Evolutionary conservation across 1,140 invertebrate genomes (phyloP).

Genomic region (Radopholus similis): DNA sequence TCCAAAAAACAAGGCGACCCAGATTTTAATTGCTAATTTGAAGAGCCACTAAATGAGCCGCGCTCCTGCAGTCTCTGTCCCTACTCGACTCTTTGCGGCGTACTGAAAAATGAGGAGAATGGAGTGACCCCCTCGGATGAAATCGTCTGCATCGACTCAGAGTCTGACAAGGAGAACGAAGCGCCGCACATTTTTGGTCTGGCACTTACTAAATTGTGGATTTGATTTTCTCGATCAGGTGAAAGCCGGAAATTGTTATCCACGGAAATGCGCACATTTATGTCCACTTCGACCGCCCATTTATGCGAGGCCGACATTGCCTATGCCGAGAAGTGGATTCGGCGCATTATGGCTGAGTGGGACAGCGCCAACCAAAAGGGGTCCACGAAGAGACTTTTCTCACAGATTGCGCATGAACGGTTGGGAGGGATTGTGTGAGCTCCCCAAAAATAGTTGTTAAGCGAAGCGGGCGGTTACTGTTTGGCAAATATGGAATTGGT

Average conservation of each 20-base stretch:
- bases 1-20: not conserved
- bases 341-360: conserved; percentile 10
- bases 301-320: conserved; percentile 7
- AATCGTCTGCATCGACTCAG: too few relatives aligned
- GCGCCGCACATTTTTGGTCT: too few relatives aligned
- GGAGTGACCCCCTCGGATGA: too few relatives aligned
- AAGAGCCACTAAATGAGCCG: conserved; percentile 4
- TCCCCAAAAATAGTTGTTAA: not conserved
- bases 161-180: too few relatives aligned
- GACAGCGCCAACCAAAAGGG: not conserved
- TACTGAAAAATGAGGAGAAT: too few relatives aligned
- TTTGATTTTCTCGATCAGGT: not conserved
- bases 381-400: conserved; percentile 6
- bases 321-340: conserved; percentile 7
- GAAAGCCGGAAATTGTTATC: conserved; percentile 12
- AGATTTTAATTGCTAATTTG: not conserved
- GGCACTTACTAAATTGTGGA: not conserved
- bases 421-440: not conserved
- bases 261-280: conserved; percentile 21
- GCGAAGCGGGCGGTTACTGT: conserved; percentile 15
- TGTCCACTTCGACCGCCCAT: conserved; percentile 10
- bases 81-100: conserved; percentile 4
- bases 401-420: conserved; percentile 8
- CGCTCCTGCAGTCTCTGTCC: conserved; percentile 10
- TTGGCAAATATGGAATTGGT: conserved; percentile 22